These are phyloP conservation scores for Porphyrio hochstetteri DNA, from an alignment of 2,113 vertebrate species.

Conservation along the genomic window DNA sequence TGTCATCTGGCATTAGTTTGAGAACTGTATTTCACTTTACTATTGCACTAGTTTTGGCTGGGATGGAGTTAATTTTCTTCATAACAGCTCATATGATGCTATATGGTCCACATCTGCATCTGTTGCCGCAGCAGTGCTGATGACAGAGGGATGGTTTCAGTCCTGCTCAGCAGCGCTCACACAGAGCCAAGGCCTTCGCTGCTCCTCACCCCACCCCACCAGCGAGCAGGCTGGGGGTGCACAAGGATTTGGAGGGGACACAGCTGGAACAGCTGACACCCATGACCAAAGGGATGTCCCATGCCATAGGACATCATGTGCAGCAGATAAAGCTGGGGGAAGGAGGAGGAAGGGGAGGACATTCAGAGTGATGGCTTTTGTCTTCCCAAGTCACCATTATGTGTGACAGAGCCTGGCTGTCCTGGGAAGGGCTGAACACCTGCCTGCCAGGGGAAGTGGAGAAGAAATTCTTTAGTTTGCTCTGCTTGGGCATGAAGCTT, in stretches of 20 bases:
- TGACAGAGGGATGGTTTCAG: not conserved
- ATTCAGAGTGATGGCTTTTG: fast-evolving
- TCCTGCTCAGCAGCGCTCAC: not conserved
- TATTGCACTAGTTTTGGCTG: not conserved
- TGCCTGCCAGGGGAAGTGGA: not conserved
- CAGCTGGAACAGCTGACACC: not conserved
- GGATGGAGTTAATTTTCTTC: not conserved
- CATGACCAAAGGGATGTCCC: not conserved
- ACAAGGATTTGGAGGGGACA: not conserved
- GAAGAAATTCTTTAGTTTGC: not conserved
- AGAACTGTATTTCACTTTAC: not conserved
- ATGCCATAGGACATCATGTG: fast-evolving
- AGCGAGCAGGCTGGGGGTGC: not conserved
- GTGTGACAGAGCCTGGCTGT: too few species aligned
- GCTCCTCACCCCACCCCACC: not conserved
- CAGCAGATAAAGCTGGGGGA: not conserved
- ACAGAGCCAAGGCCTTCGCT: not conserved
- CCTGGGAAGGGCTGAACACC: not conserved
- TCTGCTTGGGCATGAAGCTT: fast-evolving
- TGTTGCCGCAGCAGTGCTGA: not conserved
- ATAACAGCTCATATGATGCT: fast-evolving
- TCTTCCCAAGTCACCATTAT: fast-evolving
- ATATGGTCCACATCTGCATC: not conserved
- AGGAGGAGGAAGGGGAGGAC: fast-evolving
- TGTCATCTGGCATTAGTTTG: not conserved